Evolutionary conservation across 2,888 invertebrate species (phyloP), one percentile per base, ranked within the genome.

Genomic region (Macrosoma leucophasiata): DNA sequence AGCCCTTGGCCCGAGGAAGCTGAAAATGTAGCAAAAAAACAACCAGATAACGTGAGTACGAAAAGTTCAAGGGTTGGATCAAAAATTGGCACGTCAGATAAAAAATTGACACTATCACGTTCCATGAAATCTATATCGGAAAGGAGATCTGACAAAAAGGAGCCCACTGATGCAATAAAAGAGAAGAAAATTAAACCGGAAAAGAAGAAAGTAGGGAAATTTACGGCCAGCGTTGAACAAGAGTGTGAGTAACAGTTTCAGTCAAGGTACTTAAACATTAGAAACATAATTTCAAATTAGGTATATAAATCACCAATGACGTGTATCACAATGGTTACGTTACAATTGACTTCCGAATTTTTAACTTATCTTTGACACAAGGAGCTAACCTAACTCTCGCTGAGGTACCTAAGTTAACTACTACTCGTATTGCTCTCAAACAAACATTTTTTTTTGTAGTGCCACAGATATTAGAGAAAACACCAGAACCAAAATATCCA

Each of bases 1-100:
- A 76, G 58, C 42, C 70, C 74, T 2, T 82, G 75, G 73, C 67
- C 72, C 4, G 68, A 72, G 9, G 71, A 72, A 12, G 53, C 62
- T 2, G 36, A 48, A 2, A n/a, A n/a, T n/a, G n/a, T n/a, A n/a
- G 28, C 29, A 5, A 53, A 55, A 22, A 51, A 57, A 12, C 55
- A 41, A 6, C 9, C 40, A 9, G 58, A 52, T 21, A 56, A 43
- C n/a, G 14, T 43, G 17, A 68, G 65, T 40, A 38, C 30, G 3
- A 75, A 73, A 55, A 65, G 63, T 42, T 44, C 58, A 9, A 69
- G 55, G 40, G 38, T 39, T 3, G 47, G 41, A 9, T 52, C 62
- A 2, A 64, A 52, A 40, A 4, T 34, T 13, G 50, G 41, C 13
- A 46, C 36, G 10, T 39, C 14, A 11, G 51, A 46, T 9, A 35